These are phyloP conservation scores for Thecophora atra DNA, from an alignment of 2,888 invertebrate genomes.

Conservation along the genomic window DNA sequence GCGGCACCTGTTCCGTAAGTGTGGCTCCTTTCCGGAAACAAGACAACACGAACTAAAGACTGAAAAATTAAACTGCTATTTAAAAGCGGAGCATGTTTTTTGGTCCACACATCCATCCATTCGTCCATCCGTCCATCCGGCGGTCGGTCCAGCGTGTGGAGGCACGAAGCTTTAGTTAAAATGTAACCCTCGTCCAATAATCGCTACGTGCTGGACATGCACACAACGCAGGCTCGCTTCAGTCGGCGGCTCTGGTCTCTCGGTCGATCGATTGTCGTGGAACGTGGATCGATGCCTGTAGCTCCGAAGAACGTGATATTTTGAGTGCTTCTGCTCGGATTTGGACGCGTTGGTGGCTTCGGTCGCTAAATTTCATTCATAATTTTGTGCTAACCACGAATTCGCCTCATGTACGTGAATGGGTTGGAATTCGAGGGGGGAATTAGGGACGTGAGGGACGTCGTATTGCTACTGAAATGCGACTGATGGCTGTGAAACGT, in stretches of 20 bases:
- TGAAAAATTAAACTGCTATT: conserved; percentile 42
- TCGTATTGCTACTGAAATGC: conserved; percentile 6
- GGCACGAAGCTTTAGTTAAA: conserved; percentile 47
- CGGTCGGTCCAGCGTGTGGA: conserved; percentile 15
- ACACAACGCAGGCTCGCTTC: conserved; percentile 12
- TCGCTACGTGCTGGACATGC: conserved; percentile 51
- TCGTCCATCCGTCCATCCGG: background rate
- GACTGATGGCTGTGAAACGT: conserved; percentile 22
- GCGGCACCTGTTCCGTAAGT: background rate
- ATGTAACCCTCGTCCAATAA: conserved; percentile 51
- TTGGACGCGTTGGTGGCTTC: conserved; percentile 12
- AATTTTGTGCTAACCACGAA: conserved; percentile 8
- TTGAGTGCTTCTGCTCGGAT: conserved; percentile 11
- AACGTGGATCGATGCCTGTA: background rate
- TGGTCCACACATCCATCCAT: conserved; percentile 23
- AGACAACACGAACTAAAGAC: conserved; percentile 36
- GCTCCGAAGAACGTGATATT: conserved; percentile 28
- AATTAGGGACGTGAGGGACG: background rate
- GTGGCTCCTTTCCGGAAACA: background rate
- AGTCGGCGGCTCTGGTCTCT: background rate
- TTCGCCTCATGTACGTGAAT: conserved; percentile 5
- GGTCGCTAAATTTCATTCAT: conserved; percentile 31
- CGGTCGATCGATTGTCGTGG: conserved; percentile 8
- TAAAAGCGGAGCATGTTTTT: conserved; percentile 36
- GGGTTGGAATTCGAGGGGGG: background rate